phyloP scores from a whole-genome alignment of 2,888 invertebrate species.

The Altica lythri region DNA sequence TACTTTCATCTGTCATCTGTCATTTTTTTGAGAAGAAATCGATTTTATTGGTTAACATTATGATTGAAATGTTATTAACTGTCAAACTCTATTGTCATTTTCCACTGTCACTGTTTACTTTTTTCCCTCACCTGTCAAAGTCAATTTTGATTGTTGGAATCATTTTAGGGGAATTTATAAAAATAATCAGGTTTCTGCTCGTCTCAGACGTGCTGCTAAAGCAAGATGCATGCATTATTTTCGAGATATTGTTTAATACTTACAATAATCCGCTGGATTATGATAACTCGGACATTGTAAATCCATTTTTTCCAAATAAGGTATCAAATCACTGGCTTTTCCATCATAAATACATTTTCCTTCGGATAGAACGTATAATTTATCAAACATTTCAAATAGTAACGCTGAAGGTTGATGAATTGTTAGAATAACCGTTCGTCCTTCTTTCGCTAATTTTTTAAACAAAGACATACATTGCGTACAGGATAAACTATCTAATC shows the following conservation, averaged over 20 bases:
- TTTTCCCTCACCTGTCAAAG: no score
- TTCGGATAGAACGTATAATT: slow-evolving; percentile 80
- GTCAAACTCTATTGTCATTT: no score
- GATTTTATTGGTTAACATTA: no score
- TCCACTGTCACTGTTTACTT: no score
- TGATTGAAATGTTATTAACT: no score
- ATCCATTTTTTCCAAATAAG: slow-evolving; percentile 76
- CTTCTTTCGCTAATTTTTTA: slow-evolving; percentile 80
- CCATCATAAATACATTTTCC: slow-evolving; percentile 89
- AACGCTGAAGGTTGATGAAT: slow-evolving; percentile 94
- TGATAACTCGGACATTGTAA: slow-evolving; percentile 89
- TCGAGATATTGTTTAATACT: slow-evolving; percentile 55
- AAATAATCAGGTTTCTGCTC: no score
- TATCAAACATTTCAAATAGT: slow-evolving; percentile 91
- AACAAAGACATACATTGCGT: slow-evolving; percentile 81
- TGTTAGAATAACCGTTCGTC: slow-evolving; percentile 87
- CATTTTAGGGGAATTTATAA: no score
- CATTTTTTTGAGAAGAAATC: no score
- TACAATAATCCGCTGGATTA: slow-evolving; percentile 94
- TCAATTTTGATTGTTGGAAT: no score
- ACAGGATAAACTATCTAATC: slow-evolving; percentile 87
- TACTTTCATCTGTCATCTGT: no score
- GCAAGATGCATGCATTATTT: no score
- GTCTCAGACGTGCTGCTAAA: no score
- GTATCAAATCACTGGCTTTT: slow-evolving; percentile 70